These are phyloP conservation scores for Eunapius fragilis DNA, from an alignment of 37 sponge, comb jelly and placozoan species.

Conservation along the genomic window DNA sequence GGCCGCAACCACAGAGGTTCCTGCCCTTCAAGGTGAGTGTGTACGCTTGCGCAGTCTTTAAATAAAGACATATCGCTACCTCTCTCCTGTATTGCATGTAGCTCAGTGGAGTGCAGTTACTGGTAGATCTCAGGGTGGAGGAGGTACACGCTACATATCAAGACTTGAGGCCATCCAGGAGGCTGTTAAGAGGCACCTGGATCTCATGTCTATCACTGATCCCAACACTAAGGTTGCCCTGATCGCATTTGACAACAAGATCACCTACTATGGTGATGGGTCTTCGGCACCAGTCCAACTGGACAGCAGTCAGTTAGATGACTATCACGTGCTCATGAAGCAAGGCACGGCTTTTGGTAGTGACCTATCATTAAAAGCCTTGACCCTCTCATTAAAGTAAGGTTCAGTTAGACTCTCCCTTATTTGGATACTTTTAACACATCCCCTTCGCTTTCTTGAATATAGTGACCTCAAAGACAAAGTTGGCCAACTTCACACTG, in stretches of 20 bases:
- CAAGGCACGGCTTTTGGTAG: constrained; percentile 66
- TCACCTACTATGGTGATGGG: constrained; percentile 82
- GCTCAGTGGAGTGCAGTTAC: constrained; percentile 80
- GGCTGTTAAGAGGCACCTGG: constrained; percentile 85
- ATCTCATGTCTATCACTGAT: constrained; percentile 64
- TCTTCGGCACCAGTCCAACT: constrained; percentile 15
- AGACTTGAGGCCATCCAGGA: constrained; percentile 89
- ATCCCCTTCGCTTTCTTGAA: not conserved
- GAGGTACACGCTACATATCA: constrained; percentile 60
- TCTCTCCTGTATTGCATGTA: no score
- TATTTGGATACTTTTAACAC: no score
- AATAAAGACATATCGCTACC: no score
- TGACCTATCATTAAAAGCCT: constrained; percentile 42
- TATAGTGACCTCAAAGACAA: constrained; percentile 59
- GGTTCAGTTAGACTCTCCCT: no score
- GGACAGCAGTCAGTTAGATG: constrained; percentile 46
- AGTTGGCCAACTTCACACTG: constrained; percentile 51
- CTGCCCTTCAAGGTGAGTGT: constrained; percentile 86
- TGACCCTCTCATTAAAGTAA: no score
- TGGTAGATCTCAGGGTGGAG: constrained; percentile 45
- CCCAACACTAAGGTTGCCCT: constrained; percentile 43
- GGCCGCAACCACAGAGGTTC: constrained; percentile 76
- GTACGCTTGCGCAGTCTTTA: no score
- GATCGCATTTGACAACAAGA: constrained; percentile 71
- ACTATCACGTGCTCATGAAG: constrained; percentile 70